phyloP scores from a whole-genome alignment of 2,888 invertebrate species.

The Aleiodes testaceus region DNA sequence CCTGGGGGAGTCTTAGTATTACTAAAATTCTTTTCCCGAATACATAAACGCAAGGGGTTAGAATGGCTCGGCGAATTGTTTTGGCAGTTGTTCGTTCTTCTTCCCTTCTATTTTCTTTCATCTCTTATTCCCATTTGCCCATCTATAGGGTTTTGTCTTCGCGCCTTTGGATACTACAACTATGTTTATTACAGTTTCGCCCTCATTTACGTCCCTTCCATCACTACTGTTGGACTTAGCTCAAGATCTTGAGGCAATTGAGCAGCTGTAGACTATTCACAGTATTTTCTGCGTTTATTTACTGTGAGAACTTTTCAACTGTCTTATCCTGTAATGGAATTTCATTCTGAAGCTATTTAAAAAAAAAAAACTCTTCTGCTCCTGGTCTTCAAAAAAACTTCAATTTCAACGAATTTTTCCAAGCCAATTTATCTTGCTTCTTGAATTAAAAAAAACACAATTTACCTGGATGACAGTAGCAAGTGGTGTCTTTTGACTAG shows the following conservation, averaged over 20 bases:
- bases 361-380: too few relatives aligned
- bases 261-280: slow-evolving; percentile 8
- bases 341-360: too few relatives aligned
- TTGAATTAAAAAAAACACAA: slow-evolving; percentile 42
- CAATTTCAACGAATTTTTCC: background rate
- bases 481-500: slow-evolving; percentile 80
- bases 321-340: background rate
- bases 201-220: background rate
- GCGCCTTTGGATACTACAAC: background rate
- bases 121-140: background rate
- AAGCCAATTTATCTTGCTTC: background rate
- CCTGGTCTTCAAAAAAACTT: too few relatives aligned
- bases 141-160: background rate
- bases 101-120: slow-evolving; percentile 1
- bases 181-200: background rate
- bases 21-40: slow-evolving; percentile 63
- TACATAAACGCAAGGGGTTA: slow-evolving; percentile 57
- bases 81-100: slow-evolving; percentile 38
- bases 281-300: background rate
- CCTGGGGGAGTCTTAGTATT: slow-evolving; percentile 65
- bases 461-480: slow-evolving; percentile 83
- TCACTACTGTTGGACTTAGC: background rate
- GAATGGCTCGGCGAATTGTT: slow-evolving; percentile 60
- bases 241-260: slow-evolving; percentile 19
- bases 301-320: slow-evolving; percentile 1